Conservation (phyloP, 2,113 vertebrate species). For the Poeciliopsis prolifica region DNA sequence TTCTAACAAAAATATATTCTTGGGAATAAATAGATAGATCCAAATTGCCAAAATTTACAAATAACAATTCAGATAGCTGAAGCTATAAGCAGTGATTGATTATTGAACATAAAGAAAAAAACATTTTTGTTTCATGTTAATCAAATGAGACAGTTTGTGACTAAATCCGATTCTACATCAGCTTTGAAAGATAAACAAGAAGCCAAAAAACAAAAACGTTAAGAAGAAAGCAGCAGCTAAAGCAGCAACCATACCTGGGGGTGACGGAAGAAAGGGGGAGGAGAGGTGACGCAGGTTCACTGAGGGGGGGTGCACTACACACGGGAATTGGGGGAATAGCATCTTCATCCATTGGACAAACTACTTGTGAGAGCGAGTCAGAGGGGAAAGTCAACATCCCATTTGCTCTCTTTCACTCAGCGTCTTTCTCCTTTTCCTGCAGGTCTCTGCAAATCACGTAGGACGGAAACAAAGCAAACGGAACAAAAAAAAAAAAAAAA, state of each 20-base stretch:
- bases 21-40: too few species aligned
- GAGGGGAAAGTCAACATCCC: conserved; percentile 73
- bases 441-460: conserved; percentile 50
- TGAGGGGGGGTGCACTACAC: conserved; percentile 64
- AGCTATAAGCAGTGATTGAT: too few species aligned
- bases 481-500: background rate
- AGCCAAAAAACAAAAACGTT: background rate
- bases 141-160: too few species aligned
- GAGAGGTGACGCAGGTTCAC: conserved; percentile 56
- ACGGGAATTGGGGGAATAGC: conserved; percentile 57
- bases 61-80: too few species aligned
- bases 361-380: conserved; percentile 62
- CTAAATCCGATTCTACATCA: background rate
- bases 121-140: too few species aligned
- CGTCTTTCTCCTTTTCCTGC: conserved; percentile 30
- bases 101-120: too few species aligned
- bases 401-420: conserved; percentile 36
- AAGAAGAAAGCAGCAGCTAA: conserved; percentile 46
- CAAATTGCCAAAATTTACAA: too few species aligned
- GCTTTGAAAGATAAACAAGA: too few species aligned
- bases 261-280: conserved; percentile 63
- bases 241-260: conserved; percentile 74
- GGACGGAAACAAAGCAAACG: conserved; percentile 33
- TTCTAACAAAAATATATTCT: too few species aligned
- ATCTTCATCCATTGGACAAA: conserved; percentile 75